A percentile compares a stretch with the other conserved stretches of the same genome.
phyloP scores from a whole-genome alignment of 2,113 vertebrate genomes.

The Pygathrix nemaeus region DNA sequence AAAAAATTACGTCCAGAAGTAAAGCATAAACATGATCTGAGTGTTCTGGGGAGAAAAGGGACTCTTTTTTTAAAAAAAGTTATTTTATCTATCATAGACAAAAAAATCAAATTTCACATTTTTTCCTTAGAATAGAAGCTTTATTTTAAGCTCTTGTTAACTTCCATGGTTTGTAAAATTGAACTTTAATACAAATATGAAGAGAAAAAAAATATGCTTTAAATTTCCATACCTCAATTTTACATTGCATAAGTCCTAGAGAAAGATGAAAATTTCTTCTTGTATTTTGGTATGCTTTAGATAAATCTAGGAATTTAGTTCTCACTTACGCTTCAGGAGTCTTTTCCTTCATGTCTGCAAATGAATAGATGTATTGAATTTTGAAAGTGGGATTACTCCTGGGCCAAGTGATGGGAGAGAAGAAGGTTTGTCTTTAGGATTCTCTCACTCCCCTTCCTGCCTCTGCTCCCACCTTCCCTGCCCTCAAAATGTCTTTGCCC shows the following conservation, averaged over 20 bases:
- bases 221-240: neutral
- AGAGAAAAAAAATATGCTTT: neutral
- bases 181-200: neutral
- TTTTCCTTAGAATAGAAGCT: neutral
- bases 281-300: neutral
- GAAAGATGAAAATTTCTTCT: neutral
- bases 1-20: constrained; percentile 14
- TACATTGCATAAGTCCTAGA: neutral
- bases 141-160: neutral
- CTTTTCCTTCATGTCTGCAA: neutral
- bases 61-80: neutral
- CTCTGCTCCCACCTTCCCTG: rapidly evolving
- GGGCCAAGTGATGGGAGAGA: neutral
- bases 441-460: neutral
- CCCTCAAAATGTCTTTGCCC: neutral
- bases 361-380: neutral
- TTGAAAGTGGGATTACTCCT: neutral
- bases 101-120: constrained; percentile 27
- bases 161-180: neutral
- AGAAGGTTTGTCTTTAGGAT: neutral
- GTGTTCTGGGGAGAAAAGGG: neutral
- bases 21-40: constrained; percentile 40
- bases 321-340: neutral
- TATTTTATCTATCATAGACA: constrained; percentile 21
- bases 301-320: neutral